These are phyloP conservation scores for Glandiceps talaboti DNA, from an alignment of 53 echinoderm and acorn worm genomes.

Conservation along the genomic window DNA sequence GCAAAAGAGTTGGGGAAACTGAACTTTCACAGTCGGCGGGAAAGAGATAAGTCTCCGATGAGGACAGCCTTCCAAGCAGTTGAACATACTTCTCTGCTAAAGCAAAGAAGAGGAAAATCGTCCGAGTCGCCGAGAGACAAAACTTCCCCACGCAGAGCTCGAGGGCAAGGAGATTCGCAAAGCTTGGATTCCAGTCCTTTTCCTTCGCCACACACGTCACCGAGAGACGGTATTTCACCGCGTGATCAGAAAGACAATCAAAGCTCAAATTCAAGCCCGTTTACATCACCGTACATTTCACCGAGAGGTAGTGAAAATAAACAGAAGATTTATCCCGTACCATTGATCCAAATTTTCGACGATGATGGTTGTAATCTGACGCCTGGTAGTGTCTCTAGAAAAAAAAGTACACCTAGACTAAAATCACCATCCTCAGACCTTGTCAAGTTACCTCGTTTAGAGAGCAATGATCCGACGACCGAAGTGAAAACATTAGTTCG, in stretches of 20 bases:
- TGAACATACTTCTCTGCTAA: not conserved
- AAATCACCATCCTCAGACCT: not conserved
- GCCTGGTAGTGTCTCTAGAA: not conserved
- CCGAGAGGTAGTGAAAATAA: not conserved
- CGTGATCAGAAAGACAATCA: not conserved
- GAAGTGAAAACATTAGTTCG: not conserved
- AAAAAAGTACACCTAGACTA: not conserved
- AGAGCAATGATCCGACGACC: not conserved
- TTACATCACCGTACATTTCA: not conserved
- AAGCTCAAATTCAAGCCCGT: not conserved
- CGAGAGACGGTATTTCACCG: not conserved
- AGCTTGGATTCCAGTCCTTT: no score
- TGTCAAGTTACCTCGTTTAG: not conserved
- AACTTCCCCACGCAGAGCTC: no score
- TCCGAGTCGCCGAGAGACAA: no score
- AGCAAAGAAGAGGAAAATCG: not conserved
- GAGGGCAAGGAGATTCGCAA: no score
- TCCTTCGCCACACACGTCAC: no score
- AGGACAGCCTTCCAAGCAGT: not conserved
- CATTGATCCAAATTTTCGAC: not conserved
- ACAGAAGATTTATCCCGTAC: not conserved
- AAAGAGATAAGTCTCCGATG: not conserved
- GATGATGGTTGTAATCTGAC: not conserved
- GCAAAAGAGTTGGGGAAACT: not conserved
- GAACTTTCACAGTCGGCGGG: not conserved